phyloP scores from a whole-genome alignment of 64 coral and sea anemone genomes.

The Trachythela sp. region DNA sequence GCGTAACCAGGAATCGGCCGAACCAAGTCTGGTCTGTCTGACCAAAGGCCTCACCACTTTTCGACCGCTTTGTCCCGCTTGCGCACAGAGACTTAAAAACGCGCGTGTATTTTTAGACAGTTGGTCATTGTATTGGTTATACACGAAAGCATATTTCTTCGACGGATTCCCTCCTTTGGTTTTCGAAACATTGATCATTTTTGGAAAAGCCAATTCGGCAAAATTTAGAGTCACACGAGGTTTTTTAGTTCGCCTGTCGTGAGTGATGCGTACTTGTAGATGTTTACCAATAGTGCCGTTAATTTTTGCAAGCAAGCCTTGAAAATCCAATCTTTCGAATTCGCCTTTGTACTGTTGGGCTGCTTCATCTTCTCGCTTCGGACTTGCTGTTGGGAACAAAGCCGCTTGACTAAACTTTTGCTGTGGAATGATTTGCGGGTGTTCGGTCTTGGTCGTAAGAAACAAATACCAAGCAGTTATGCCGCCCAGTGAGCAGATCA shows the following conservation, averaged over 20 bases:
- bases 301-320: neutral
- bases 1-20: neutral
- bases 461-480: no score
- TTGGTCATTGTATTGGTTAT: neutral
- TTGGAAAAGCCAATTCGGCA: neutral
- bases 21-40: neutral
- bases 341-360: no score
- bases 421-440: no score
- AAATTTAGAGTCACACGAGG: neutral
- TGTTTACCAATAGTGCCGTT: neutral
- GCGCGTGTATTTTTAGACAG: neutral
- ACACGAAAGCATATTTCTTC: neutral
- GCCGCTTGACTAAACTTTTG: no score
- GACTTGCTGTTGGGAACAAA: no score
- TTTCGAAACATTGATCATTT: neutral
- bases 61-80: neutral
- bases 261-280: neutral
- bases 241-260: neutral
- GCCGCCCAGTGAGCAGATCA: no score
- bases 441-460: no score
- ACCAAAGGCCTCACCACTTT: neutral
- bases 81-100: neutral
- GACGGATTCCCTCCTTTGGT: neutral
- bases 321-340: neutral
- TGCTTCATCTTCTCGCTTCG: no score